A percentile compares a stretch with the other conserved stretches of the same genome.
phyloP scores from a whole-genome alignment of 2,888 invertebrate genomes.

The Ornithoptera priamus region DNA sequence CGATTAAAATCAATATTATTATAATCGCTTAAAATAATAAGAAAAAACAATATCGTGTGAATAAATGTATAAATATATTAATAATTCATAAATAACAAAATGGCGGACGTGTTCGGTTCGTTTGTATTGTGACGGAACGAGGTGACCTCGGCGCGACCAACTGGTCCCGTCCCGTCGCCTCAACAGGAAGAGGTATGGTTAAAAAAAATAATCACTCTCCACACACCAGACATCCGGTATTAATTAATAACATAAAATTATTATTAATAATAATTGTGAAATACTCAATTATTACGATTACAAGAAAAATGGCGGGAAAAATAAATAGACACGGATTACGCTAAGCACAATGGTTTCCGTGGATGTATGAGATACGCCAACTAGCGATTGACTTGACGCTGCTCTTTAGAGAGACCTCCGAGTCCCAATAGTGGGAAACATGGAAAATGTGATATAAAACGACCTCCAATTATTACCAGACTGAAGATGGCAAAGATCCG shows the following conservation, averaged over 20 bases:
- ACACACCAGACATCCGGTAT: not conserved
- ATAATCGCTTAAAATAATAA: too few relatives aligned
- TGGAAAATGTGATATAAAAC: too few relatives aligned
- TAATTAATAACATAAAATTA: not conserved
- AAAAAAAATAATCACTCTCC: not conserved
- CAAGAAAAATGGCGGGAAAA: not conserved
- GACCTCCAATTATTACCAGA: too few relatives aligned
- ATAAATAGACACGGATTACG: not conserved
- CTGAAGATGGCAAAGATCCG: too few relatives aligned
- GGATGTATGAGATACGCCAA: too few relatives aligned
- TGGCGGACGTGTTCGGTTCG: not conserved
- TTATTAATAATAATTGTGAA: not conserved
- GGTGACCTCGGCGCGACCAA: constrained; percentile 2
- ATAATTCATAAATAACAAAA: constrained; percentile 1
- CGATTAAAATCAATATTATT: too few relatives aligned
- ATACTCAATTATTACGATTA: not conserved
- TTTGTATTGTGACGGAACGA: constrained; percentile 1
- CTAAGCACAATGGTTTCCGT: not conserved
- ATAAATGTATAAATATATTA: not conserved
- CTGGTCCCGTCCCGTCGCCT: not conserved
- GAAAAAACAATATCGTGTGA: too few relatives aligned
- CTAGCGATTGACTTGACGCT: too few relatives aligned
- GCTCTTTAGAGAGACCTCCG: too few relatives aligned
- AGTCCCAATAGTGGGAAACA: too few relatives aligned
- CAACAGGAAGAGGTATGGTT: not conserved